Percentiles rank a stretch among this genome's conserved stretches.
These are phyloP conservation scores for Amphibalanus amphitrite DNA, from an alignment of 1,140 invertebrate genomes.

Conservation along the genomic window DNA sequence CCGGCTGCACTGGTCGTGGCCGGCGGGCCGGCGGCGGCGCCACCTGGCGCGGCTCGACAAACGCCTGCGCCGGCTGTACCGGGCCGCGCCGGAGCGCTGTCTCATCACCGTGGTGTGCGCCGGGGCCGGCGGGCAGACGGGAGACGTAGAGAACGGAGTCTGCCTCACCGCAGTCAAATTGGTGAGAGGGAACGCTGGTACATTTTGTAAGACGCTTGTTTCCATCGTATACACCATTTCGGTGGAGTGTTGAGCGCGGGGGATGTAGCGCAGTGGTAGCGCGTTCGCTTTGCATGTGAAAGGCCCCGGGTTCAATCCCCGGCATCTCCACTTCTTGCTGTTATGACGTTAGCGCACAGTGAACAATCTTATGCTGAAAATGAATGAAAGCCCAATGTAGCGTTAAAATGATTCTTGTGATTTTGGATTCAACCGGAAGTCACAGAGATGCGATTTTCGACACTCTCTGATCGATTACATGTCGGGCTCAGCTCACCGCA, in stretches of 20 bases:
- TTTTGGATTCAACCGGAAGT: too few relatives aligned
- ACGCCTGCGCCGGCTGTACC: background rate
- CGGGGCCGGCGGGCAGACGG: background rate
- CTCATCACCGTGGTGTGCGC: background rate
- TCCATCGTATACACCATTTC: background rate
- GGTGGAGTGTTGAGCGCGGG: constrained; percentile 1
- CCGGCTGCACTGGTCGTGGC: background rate
- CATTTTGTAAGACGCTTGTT: background rate
- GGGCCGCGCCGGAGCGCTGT: background rate
- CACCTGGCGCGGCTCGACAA: background rate
- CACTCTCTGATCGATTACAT: too few relatives aligned
- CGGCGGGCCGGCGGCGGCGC: background rate
- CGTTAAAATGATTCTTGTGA: too few relatives aligned
- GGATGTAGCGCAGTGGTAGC: constrained; percentile 20
- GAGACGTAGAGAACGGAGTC: background rate
- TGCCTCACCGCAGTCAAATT: background rate
- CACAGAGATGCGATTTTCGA: too few relatives aligned
- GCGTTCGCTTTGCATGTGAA: constrained; percentile 21
- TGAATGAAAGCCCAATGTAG: too few relatives aligned
- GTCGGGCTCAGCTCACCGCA: too few relatives aligned
- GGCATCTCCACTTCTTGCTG: constrained; percentile 13
- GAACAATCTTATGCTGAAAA: too few relatives aligned
- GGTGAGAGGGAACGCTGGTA: background rate
- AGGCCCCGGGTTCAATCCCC: constrained; percentile 20
- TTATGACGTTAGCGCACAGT: too few relatives aligned